Conservation (phyloP, 2,113 vertebrate genomes). For the Crotalus viridis region DNA sequence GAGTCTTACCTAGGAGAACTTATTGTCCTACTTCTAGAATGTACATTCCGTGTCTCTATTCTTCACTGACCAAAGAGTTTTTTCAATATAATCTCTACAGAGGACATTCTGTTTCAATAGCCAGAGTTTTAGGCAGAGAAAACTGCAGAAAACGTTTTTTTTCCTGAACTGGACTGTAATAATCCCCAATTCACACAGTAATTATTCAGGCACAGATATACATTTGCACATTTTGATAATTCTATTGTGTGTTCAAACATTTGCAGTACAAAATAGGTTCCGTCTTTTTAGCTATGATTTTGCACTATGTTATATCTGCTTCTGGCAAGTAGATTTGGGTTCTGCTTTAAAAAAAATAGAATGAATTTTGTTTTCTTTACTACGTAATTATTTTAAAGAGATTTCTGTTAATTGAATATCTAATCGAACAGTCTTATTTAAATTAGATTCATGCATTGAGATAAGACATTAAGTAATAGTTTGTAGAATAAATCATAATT, state of each 20-base stretch:
- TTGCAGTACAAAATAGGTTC: background rate
- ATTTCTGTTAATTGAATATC: background rate
- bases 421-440: background rate
- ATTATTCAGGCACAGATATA: background rate
- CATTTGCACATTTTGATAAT: background rate
- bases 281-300: background rate
- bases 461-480: background rate
- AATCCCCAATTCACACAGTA: background rate
- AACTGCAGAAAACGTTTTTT: background rate
- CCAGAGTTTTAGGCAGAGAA: background rate
- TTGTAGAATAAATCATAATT: background rate
- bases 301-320: background rate
- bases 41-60: background rate
- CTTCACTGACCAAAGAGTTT: background rate
- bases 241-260: background rate
- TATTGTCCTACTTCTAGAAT: background rate
- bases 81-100: background rate
- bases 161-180: background rate
- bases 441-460: background rate
- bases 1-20: background rate
- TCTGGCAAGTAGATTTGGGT: background rate
- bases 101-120: background rate
- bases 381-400: background rate
- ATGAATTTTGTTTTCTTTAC: background rate
- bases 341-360: background rate